These are phyloP conservation scores for Chrysolina haemoptera DNA, from an alignment of 2,888 invertebrate genomes.

Conservation along the genomic window DNA sequence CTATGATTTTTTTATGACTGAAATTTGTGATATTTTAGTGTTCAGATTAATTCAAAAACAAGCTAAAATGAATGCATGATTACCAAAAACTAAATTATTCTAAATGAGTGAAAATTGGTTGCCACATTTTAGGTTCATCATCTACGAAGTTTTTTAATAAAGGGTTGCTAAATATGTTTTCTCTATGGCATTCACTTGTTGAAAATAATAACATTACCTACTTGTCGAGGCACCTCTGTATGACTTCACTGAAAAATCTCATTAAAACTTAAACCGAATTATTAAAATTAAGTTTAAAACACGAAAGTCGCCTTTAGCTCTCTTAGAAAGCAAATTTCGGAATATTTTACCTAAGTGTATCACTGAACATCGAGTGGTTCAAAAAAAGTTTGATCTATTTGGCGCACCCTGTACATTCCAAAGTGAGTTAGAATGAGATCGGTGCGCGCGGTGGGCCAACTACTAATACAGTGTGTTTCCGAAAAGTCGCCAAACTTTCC, in stretches of 20 bases:
- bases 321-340: constrained; percentile 15
- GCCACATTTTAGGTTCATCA: not conserved
- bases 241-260: constrained; percentile 13
- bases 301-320: constrained; percentile 17
- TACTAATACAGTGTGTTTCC: constrained; percentile 47
- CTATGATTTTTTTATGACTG: too few species aligned
- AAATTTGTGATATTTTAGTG: too few species aligned
- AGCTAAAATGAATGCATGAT: too few species aligned
- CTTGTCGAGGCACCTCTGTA: not conserved
- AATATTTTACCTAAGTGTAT: constrained; percentile 3
- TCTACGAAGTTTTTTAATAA: too few species aligned
- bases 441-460: constrained; percentile 58
- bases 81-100: too few species aligned
- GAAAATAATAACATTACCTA: not conserved
- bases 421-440: constrained; percentile 62
- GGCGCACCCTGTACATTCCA: constrained; percentile 55
- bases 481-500: constrained; percentile 29
- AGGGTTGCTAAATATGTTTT: too few species aligned
- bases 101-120: not conserved
- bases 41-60: too few species aligned
- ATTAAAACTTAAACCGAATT: constrained; percentile 29
- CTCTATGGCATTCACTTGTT: too few species aligned
- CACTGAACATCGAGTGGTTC: not conserved
- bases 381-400: constrained; percentile 35
- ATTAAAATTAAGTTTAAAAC: constrained; percentile 22